A percentile compares a stretch with the other conserved stretches of the same genome.
Evolutionary conservation across 2,797 vertebrate species (phyloP).

Genomic region (Lutjanus argentimaculatus): DNA sequence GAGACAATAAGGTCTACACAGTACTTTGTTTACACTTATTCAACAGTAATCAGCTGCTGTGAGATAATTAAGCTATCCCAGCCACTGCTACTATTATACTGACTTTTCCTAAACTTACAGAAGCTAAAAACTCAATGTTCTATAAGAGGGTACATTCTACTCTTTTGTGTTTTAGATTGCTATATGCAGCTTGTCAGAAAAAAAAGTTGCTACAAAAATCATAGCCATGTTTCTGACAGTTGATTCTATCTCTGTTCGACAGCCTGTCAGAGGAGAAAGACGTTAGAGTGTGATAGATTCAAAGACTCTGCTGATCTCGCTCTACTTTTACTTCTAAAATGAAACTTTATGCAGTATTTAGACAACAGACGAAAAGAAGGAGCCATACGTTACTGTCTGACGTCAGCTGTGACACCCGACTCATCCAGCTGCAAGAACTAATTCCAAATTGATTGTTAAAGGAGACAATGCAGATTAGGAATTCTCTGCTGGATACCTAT

Average conservation of each 20-base stretch:
- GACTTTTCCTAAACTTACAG: background rate
- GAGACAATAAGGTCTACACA: slow-evolving; percentile 5
- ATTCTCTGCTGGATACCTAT: slow-evolving; percentile 28
- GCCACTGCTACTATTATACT: background rate
- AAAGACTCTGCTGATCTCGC: background rate
- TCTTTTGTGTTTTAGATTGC: background rate
- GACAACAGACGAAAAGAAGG: background rate
- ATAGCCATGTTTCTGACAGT: background rate
- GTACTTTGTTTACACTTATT: slow-evolving; percentile 12
- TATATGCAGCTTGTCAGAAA: background rate
- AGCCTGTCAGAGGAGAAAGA: slow-evolving; percentile 1
- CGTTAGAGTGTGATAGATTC: background rate
- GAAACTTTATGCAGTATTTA: background rate
- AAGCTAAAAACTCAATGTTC: background rate
- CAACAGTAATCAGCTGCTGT: slow-evolving; percentile 10
- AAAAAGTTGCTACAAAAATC: background rate
- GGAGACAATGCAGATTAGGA: slow-evolving; percentile 29
- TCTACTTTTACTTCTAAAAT: slow-evolving; percentile 8
- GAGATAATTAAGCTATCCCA: slow-evolving; percentile 14
- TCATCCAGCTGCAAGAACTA: slow-evolving; percentile 1
- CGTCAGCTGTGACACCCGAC: background rate
- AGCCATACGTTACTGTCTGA: background rate
- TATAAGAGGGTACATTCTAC: background rate
- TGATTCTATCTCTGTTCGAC: background rate
- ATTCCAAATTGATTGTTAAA: slow-evolving; percentile 32